A percentile compares a stretch with the other conserved stretches of the same genome.
These are phyloP conservation scores for Alentia gelatinosa DNA, from an alignment of 2,888 invertebrate species.

Conservation along the genomic window DNA sequence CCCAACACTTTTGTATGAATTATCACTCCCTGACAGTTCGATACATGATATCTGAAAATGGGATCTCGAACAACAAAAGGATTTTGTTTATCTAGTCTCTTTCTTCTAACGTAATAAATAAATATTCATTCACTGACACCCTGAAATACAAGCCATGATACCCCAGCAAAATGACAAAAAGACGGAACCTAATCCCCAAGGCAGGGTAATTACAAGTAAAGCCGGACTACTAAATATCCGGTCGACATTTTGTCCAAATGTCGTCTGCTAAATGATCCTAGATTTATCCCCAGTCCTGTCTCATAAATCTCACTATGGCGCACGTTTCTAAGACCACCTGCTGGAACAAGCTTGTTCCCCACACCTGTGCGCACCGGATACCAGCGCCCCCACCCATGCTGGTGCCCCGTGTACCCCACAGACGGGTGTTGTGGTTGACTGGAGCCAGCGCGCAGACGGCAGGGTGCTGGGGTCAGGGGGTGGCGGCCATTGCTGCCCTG, in stretches of 20 bases:
- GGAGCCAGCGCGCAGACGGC: slow-evolving; percentile 14
- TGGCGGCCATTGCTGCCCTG: background rate
- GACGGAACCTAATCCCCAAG: too few relatives aligned
- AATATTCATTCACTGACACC: too few relatives aligned
- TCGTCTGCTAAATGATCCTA: background rate
- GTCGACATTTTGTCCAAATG: background rate
- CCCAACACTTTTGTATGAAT: too few relatives aligned
- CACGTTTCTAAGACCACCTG: background rate
- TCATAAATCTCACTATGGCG: background rate
- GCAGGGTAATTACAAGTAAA: too few relatives aligned
- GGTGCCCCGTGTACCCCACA: background rate
- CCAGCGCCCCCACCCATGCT: background rate
- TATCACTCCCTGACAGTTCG: too few relatives aligned
- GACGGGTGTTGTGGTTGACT: slow-evolving; percentile 30
- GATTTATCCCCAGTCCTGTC: background rate
- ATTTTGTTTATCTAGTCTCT: too few relatives aligned
- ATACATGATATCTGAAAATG: too few relatives aligned
- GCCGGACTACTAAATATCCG: background rate
- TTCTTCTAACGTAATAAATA: too few relatives aligned
- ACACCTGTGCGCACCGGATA: background rate
- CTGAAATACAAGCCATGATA: too few relatives aligned
- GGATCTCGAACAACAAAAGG: too few relatives aligned
- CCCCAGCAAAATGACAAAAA: too few relatives aligned
- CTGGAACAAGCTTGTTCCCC: background rate
- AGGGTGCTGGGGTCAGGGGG: background rate